Percentiles rank a stretch among this genome's conserved stretches.
These are phyloP conservation scores for Lytechinus variegatus DNA, from an alignment of 35 echinoderm and acorn worm species.

Conservation along the genomic window DNA sequence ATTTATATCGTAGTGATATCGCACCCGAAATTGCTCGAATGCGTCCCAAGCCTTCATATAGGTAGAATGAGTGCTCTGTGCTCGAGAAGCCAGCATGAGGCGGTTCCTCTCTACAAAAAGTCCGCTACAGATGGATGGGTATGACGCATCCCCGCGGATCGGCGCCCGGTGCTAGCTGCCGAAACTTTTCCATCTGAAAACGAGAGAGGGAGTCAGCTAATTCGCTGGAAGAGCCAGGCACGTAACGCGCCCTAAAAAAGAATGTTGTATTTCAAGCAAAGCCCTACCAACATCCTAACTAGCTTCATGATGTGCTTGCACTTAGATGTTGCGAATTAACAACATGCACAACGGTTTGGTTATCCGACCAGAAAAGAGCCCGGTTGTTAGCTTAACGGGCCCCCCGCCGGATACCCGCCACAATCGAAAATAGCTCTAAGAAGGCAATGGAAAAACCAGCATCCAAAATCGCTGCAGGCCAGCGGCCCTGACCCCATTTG, in stretches of 20 bases:
- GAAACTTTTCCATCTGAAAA: neutral
- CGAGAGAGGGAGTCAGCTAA: neutral
- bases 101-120: neutral
- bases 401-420: neutral
- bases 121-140: neutral
- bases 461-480: too few species aligned
- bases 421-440: neutral
- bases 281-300: conserved; percentile 21
- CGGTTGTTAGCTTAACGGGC: neutral
- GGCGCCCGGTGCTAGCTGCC: neutral
- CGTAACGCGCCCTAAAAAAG: neutral
- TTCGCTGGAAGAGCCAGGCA: neutral
- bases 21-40: neutral
- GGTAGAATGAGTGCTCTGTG: neutral
- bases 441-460: neutral
- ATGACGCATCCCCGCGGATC: neutral
- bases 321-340: conserved; percentile 41
- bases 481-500: too few species aligned
- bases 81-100: neutral
- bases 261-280: conserved; percentile 35
- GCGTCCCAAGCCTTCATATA: neutral
- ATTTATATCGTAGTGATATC: neutral
- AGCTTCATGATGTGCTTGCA: conserved; percentile 35
- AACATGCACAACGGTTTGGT: conserved; percentile 37
- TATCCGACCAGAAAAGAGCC: conserved; percentile 38